Evolutionary conservation across 2,113 vertebrate genomes (phyloP).

Genomic region (Typhlomys cinereus): DNA sequence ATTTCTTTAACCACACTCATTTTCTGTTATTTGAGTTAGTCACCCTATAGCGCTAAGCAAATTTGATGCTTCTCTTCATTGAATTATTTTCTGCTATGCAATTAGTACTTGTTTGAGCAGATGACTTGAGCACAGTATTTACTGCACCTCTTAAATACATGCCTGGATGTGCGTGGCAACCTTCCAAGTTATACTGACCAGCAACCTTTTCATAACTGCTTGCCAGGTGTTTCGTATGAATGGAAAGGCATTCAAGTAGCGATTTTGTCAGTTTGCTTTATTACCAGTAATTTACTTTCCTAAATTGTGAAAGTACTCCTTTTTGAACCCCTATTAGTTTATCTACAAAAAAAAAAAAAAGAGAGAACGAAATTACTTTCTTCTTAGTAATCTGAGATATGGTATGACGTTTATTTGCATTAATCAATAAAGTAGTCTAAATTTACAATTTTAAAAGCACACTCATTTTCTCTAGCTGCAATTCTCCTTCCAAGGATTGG

Average conservation of each 20-base stretch:
- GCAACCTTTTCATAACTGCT: not conserved
- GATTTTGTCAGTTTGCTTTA: not conserved
- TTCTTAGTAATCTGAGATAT: slow-evolving; percentile 33
- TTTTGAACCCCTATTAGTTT: not conserved
- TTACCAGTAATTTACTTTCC: not conserved
- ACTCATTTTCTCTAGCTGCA: slow-evolving; percentile 72
- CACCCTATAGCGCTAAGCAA: slow-evolving; percentile 69
- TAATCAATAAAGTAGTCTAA: slow-evolving; percentile 57
- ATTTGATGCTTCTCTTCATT: slow-evolving; percentile 60
- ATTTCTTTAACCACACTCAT: slow-evolving; percentile 35
- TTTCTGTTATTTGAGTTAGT: slow-evolving; percentile 72
- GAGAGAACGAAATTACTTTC: not conserved
- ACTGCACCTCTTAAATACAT: slow-evolving; percentile 65
- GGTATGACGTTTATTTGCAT: slow-evolving; percentile 59
- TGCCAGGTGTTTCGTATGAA: not conserved
- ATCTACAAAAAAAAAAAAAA: not conserved
- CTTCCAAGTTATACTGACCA: slow-evolving; percentile 53
- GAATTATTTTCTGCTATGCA: slow-evolving; percentile 73
- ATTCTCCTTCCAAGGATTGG: slow-evolving; percentile 58
- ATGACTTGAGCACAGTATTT: slow-evolving; percentile 71
- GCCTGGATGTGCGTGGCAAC: slow-evolving; percentile 74
- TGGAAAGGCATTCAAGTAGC: not conserved
- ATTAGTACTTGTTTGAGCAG: slow-evolving; percentile 76
- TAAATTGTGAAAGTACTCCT: not conserved
- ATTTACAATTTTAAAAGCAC: slow-evolving; percentile 76